These are phyloP conservation scores for Desmodus rotundus DNA, from an alignment of 2,113 vertebrate genomes.

Conservation along the genomic window DNA sequence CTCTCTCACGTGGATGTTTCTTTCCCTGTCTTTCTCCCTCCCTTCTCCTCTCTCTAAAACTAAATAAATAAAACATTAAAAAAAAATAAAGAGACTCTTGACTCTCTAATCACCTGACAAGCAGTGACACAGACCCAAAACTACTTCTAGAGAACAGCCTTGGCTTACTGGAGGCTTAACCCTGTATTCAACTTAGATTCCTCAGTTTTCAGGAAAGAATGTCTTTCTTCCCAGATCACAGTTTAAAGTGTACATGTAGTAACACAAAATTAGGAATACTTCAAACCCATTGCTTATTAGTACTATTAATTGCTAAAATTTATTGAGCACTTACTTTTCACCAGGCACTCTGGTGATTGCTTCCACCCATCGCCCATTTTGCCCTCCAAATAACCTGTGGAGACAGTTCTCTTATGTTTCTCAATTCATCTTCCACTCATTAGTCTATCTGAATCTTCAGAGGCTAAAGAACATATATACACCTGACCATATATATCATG, in stretches of 20 bases:
- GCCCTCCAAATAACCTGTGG: background rate
- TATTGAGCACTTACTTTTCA: background rate
- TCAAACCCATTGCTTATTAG: background rate
- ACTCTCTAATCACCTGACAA: background rate
- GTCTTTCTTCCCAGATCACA: background rate
- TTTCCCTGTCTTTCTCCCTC: no score
- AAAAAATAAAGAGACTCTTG: background rate
- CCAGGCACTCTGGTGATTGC: background rate
- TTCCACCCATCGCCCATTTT: background rate
- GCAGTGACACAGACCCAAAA: background rate
- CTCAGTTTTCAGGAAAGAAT: background rate
- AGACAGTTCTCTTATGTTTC: background rate
- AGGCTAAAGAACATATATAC: background rate
- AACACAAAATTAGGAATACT: background rate
- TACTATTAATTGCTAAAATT: background rate
- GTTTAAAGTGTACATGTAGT: background rate
- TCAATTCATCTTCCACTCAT: background rate
- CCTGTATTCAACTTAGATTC: background rate
- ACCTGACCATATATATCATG: background rate
- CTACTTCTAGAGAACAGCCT: background rate
- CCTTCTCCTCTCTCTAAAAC: no score
- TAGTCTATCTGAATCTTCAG: background rate
- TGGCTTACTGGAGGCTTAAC: background rate
- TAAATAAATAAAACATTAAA: no score
- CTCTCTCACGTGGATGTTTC: no score